Base-by-base conservation (phyloP, 2,113 vertebrate genomes). In the Anarrhichthys ocellatus region DNA sequence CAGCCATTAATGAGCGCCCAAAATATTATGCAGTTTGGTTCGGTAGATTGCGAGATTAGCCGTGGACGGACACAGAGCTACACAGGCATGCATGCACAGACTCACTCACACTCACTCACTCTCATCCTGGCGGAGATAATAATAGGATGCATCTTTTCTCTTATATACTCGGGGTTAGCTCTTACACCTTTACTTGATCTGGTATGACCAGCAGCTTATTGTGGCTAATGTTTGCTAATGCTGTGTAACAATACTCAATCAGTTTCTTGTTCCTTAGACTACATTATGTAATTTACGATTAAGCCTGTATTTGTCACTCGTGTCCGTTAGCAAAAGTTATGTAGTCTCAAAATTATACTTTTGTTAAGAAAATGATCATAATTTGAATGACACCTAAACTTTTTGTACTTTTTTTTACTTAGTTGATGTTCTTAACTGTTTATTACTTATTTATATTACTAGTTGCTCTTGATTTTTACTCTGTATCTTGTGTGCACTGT, bases 281-380 rank as follows among this genome's bases (percentile, higher is more conserved):
- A 17, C 1, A 17, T 58, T 72, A 58, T 56, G 34, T 52, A 0
- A 20, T 40, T 65, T 54, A 24, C 15, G 27, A 20, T 18, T 13
- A 20, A 22, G 6, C 3, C 2, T 32, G 1, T 24, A 64, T 5
- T 22, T 29, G 13, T 6, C n/a, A 36, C 0, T 50, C 0, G 6
- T 27, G 24, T 18, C 13, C 1, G 4, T 63, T 17, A 54, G 24
- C 9, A 68, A 52, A 50, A 2, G 9, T 24, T 50, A 48, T 11
- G 2, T 32, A 40, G 50, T 38, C 27, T 48, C 0, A 1, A 32
- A 67, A 50, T 59, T 1, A 65, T 46, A 29, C 17, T 52, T 67
- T 61, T 44, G 9, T 63, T 42, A 27, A 29, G 40, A 1, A 54
- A 73, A 62, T 54, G 3, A 36, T 4, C 22, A 17, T 68, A 17